These are phyloP conservation scores for Barypeithes pellucidus DNA, from an alignment of 2,888 invertebrate species.

Conservation along the genomic window DNA sequence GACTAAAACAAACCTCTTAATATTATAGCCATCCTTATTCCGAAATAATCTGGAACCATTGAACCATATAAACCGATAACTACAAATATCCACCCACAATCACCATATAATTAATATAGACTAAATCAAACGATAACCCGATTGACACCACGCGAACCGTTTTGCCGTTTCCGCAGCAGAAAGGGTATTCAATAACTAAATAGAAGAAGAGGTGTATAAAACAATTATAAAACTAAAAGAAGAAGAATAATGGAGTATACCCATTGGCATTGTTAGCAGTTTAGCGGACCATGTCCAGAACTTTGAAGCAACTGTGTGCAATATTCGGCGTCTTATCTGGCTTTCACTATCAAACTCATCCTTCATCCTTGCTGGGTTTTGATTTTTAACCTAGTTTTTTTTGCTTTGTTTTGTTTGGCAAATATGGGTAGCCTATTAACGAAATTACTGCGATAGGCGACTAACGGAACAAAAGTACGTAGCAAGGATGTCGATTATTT, in stretches of 20 bases:
- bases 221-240: constrained; percentile 34
- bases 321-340: constrained; percentile 67
- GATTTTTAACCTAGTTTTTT: constrained; percentile 51
- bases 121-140: constrained; percentile 28
- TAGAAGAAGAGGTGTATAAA: constrained; percentile 45
- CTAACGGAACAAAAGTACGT: constrained; percentile 1
- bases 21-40: constrained; percentile 63
- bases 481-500: constrained; percentile 10
- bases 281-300: constrained; percentile 69
- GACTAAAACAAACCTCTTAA: constrained; percentile 61
- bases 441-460: constrained; percentile 4
- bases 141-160: constrained; percentile 32
- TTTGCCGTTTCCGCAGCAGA: constrained; percentile 37
- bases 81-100: constrained; percentile 32
- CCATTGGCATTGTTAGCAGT: constrained; percentile 68
- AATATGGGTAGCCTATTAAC: constrained; percentile 20
- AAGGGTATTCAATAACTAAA: constrained; percentile 47
- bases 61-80: constrained; percentile 39
- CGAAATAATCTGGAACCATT: constrained; percentile 58
- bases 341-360: constrained; percentile 71
- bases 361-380: constrained; percentile 56
- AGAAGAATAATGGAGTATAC: constrained; percentile 63
- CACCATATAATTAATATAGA: constrained; percentile 32
- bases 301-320: constrained; percentile 65
- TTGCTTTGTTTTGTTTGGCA: constrained; percentile 19